Percentiles rank a stretch among this genome's conserved stretches.
These are phyloP conservation scores for Lordiphosa andalusiaca DNA, from an alignment of 2,888 invertebrate species.

Conservation along the genomic window DNA sequence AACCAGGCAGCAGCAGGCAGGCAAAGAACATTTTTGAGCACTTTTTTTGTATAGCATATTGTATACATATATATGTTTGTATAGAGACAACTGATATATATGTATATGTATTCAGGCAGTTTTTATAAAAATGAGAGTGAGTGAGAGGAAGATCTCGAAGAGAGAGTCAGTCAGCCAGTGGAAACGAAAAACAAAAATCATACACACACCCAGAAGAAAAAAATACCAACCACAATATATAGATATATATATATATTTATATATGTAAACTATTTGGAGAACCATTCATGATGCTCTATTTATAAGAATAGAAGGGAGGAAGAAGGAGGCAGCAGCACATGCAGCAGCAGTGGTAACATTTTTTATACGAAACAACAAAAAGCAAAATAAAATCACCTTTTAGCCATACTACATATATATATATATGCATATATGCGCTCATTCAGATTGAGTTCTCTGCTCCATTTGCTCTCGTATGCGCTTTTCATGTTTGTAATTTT, in stretches of 20 bases:
- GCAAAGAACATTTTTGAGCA: constrained; percentile 52
- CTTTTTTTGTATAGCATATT: constrained; percentile 56
- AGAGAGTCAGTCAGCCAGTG: constrained; percentile 38
- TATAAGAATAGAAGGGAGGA: constrained; percentile 51
- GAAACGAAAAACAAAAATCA: constrained; percentile 16
- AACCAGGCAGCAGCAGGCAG: constrained; percentile 64
- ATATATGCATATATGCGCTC: constrained; percentile 27
- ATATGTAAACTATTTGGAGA: constrained; percentile 72
- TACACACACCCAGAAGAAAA: constrained; percentile 40
- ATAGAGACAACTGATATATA: constrained; percentile 30
- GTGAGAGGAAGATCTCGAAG: constrained; percentile 31
- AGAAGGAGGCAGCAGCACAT: constrained; percentile 8
- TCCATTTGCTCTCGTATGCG: constrained; percentile 55
- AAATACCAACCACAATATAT: constrained; percentile 58
- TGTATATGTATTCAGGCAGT: constrained; percentile 35
- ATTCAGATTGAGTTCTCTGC: constrained; percentile 20
- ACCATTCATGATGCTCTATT: constrained; percentile 61
- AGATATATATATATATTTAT: constrained; percentile 43
- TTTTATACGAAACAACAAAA: constrained; percentile 30
- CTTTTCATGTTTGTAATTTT: constrained; percentile 61
- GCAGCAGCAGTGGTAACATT: constrained; percentile 15
- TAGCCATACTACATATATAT: constrained; percentile 46
- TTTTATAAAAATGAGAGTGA: constrained; percentile 44
- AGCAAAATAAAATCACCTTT: constrained; percentile 40
- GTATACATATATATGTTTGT: constrained; percentile 41